Conservation (phyloP, 2,888 invertebrate species). For the Synergus itoensis region DNA sequence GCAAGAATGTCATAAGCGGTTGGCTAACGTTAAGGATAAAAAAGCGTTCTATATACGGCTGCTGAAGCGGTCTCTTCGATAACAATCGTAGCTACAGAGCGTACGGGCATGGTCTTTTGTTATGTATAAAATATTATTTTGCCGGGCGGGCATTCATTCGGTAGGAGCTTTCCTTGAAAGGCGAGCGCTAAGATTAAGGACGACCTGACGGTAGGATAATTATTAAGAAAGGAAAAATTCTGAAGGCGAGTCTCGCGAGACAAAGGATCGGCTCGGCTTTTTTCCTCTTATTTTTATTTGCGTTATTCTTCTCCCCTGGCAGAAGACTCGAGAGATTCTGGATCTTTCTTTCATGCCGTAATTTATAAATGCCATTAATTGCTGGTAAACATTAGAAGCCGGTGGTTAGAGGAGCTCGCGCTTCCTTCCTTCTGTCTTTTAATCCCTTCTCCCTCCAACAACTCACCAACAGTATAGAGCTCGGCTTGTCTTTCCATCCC, state of each 20-base stretch:
- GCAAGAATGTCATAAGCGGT: slow-evolving; percentile 26
- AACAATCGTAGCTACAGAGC: slow-evolving; percentile 67
- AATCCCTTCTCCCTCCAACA: slow-evolving; percentile 46
- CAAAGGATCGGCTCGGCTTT: slow-evolving; percentile 62
- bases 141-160: slow-evolving; percentile 70
- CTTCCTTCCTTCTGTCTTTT: slow-evolving; percentile 47
- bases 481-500: slow-evolving; percentile 14
- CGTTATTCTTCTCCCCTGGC: slow-evolving; percentile 54
- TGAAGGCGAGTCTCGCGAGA: slow-evolving; percentile 70
- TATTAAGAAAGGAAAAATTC: slow-evolving; percentile 72
- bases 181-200: slow-evolving; percentile 71
- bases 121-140: slow-evolving; percentile 75
- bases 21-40: slow-evolving; percentile 31
- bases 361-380: slow-evolving; percentile 68
- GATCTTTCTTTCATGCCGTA: slow-evolving; percentile 57
- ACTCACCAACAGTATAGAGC: not conserved
- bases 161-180: slow-evolving; percentile 68
- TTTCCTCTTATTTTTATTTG: slow-evolving; percentile 60
- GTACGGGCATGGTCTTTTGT: slow-evolving; percentile 66
- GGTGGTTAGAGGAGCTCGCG: slow-evolving; percentile 48
- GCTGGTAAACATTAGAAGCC: slow-evolving; percentile 66
- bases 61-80: slow-evolving; percentile 60
- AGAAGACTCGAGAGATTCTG: slow-evolving; percentile 54
- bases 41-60: slow-evolving; percentile 51
- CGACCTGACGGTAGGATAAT: slow-evolving; percentile 72